Evolutionary conservation across 2,797 vertebrate genomes (phyloP).

Genomic region (Girardinus metallicus): DNA sequence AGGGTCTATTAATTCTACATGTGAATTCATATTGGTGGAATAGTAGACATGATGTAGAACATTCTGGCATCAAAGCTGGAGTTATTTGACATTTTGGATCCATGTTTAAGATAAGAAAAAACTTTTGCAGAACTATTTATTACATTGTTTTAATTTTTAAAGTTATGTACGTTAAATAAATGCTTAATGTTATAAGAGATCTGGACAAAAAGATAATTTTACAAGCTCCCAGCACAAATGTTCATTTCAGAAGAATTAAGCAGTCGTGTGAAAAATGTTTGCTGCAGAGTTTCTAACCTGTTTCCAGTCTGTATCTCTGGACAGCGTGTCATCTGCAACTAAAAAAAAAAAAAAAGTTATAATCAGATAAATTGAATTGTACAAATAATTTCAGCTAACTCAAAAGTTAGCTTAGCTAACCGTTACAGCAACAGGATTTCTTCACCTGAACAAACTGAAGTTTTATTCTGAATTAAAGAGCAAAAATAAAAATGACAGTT

Average conservation of each 20-base stretch:
- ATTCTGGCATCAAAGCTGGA: neutral
- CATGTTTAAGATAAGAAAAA: neutral
- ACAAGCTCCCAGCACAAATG: neutral
- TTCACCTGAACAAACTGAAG: neutral
- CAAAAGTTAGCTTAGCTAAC: neutral
- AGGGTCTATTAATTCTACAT: no score
- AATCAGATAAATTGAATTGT: neutral
- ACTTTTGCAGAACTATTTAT: neutral
- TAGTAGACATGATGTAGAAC: neutral
- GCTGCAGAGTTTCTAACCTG: slow-evolving; percentile 59
- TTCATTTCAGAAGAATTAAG: neutral
- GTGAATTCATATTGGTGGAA: neutral
- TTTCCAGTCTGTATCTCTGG: slow-evolving; percentile 77
- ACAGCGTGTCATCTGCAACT: slow-evolving; percentile 42
- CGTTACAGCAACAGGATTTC: neutral
- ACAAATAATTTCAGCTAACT: neutral
- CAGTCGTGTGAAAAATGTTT: neutral
- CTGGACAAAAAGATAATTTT: neutral
- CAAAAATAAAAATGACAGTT: neutral
- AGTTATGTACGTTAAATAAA: neutral
- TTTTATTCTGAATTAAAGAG: neutral
- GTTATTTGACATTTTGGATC: neutral
- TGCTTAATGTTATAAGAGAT: neutral
- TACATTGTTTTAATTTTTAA: neutral
- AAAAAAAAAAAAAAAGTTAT: neutral